Percentiles rank a stretch among this genome's conserved stretches.
phyloP scores from a whole-genome alignment of 2,888 invertebrate genomes.

The Linyphia triangularis region DNA sequence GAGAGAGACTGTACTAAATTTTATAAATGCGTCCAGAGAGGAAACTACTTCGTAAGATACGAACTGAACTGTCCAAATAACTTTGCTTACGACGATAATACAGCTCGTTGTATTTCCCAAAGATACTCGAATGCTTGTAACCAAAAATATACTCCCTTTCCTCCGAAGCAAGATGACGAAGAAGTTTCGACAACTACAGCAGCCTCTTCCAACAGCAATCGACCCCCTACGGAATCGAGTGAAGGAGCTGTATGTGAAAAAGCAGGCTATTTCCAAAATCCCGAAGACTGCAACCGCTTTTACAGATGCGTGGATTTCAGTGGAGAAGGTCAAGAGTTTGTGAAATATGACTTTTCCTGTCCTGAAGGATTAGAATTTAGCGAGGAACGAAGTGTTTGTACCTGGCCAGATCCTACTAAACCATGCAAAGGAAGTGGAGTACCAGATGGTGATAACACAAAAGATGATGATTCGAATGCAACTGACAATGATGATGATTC shows the following conservation, averaged over 20 bases:
- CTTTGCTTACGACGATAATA: conserved; percentile 56
- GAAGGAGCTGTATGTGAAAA: conserved; percentile 54
- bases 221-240: neutral
- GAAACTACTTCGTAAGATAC: conserved; percentile 45
- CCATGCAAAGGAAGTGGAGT: conserved; percentile 85
- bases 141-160: neutral
- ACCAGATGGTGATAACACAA: neutral
- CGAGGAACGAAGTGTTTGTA: conserved; percentile 82
- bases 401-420: conserved; percentile 88
- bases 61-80: conserved; percentile 66
- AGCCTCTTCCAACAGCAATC: neutral
- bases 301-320: conserved; percentile 90
- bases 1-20: conserved; percentile 72
- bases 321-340: conserved; percentile 83
- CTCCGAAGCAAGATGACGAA: conserved; percentile 56
- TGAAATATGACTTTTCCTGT: conserved; percentile 88
- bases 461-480: neutral
- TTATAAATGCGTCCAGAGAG: conserved; percentile 67
- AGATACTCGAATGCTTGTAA: conserved; percentile 31
- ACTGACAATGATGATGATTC: neutral
- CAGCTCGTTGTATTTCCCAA: conserved; percentile 41
- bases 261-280: conserved; percentile 76
- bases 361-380: conserved; percentile 89
- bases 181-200: conserved; percentile 5
- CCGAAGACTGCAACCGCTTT: conserved; percentile 82